Conservation (phyloP, 2,797 vertebrate genomes). For the Catamblyrhynchus diadema region DNA sequence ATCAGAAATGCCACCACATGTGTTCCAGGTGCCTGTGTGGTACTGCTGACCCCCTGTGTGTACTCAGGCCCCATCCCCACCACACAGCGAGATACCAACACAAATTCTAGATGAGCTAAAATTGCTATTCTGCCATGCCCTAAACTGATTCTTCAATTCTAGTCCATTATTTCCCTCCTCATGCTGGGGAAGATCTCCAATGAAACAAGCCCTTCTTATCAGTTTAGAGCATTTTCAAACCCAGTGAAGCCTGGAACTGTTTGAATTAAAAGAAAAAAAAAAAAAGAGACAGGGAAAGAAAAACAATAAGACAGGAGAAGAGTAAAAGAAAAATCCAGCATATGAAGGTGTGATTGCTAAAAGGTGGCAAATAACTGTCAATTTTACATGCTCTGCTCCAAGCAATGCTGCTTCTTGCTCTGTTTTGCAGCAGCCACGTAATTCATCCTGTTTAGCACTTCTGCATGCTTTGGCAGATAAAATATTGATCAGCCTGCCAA, state of each 20-base stretch:
- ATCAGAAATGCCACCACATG: background rate
- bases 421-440: background rate
- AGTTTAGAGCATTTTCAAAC: background rate
- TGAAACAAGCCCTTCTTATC: background rate
- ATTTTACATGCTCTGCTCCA: background rate
- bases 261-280: background rate
- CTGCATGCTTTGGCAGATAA: constrained; percentile 72
- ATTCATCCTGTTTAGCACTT: constrained; percentile 58
- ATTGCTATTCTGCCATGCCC: too few relatives aligned
- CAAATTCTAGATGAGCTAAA: background rate
- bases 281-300: background rate
- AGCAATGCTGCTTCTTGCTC: background rate
- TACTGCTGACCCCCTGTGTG: background rate
- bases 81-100: rapidly evolving
- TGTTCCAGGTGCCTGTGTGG: background rate
- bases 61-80: background rate
- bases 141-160: background rate
- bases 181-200: background rate
- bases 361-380: background rate
- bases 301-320: background rate
- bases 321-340: background rate
- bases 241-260: background rate
- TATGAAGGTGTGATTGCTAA: background rate
- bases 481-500: constrained; percentile 78
- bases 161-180: background rate